Evolutionary conservation across 2,888 invertebrate genomes (phyloP).

Genomic region (Eupithecia pulchellata): DNA sequence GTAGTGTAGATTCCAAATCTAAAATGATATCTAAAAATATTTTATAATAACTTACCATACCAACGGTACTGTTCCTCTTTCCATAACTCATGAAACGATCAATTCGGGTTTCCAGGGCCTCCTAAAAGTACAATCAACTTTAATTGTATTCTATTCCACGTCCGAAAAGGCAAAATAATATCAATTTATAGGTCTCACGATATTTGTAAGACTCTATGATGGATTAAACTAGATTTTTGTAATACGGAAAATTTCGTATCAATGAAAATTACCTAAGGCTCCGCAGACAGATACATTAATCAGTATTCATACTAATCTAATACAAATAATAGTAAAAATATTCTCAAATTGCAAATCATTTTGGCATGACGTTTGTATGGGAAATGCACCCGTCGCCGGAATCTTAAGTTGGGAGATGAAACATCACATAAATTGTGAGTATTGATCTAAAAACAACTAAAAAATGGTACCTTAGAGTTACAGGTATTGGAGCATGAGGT

Average conservation of each 20-base stretch:
- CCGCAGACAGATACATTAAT: too few relatives aligned
- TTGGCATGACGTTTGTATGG: too few relatives aligned
- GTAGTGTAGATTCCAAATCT: background rate
- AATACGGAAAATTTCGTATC: background rate
- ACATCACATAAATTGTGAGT: background rate
- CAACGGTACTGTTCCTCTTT: slow-evolving; percentile 9
- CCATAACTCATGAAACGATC: slow-evolving; percentile 3
- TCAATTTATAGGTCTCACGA: background rate
- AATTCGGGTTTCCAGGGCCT: background rate
- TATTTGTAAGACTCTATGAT: background rate
- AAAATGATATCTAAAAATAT: background rate
- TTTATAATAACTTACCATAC: background rate
- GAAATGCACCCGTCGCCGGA: too few relatives aligned
- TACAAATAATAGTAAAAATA: too few relatives aligned
- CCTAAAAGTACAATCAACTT: background rate
- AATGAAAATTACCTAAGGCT: background rate
- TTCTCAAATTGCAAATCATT: too few relatives aligned
- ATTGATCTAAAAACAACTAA: background rate
- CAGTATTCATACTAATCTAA: too few relatives aligned
- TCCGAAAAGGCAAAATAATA: background rate
- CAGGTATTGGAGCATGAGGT: background rate
- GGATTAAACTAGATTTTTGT: background rate
- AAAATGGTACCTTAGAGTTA: background rate
- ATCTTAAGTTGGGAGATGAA: background rate
- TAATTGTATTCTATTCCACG: background rate